Evolutionary conservation across 2,113 vertebrate genomes (phyloP).

Genomic region (Pluvialis apricaria): DNA sequence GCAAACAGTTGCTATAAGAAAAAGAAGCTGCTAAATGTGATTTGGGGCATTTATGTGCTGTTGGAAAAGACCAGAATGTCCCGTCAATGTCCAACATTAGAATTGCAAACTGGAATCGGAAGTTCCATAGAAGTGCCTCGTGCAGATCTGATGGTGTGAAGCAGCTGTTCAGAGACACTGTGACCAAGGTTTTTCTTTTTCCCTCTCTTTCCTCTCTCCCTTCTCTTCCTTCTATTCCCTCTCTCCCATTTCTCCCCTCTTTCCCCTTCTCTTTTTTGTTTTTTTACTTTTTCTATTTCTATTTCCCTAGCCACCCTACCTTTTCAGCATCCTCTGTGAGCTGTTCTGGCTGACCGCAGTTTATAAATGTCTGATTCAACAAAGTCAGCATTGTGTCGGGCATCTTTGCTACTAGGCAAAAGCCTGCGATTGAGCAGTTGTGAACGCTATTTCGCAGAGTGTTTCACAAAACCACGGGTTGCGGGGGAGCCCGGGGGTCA

Average conservation of each 20-base stretch:
- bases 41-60: not conserved
- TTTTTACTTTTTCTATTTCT: not conserved
- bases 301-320: not conserved
- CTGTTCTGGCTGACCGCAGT: not conserved
- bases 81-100: not conserved
- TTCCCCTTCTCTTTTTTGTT: no score
- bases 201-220: not conserved
- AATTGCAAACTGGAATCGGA: not conserved
- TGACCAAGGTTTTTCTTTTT: no score
- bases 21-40: not conserved
- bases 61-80: not conserved
- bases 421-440: not conserved
- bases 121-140: not conserved
- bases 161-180: not conserved
- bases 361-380: not conserved
- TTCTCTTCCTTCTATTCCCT: not conserved
- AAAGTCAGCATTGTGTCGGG: not conserved
- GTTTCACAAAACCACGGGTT: not conserved
- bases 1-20: not conserved
- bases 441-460: rapidly evolving
- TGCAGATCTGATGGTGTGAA: not conserved
- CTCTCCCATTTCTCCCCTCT: not conserved
- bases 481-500: not conserved
- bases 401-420: not conserved
- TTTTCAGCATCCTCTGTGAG: not conserved